Percentiles rank a stretch among this genome's conserved stretches.
Conservation (phyloP, 2,113 vertebrate species). For the Serinus canaria region DNA sequence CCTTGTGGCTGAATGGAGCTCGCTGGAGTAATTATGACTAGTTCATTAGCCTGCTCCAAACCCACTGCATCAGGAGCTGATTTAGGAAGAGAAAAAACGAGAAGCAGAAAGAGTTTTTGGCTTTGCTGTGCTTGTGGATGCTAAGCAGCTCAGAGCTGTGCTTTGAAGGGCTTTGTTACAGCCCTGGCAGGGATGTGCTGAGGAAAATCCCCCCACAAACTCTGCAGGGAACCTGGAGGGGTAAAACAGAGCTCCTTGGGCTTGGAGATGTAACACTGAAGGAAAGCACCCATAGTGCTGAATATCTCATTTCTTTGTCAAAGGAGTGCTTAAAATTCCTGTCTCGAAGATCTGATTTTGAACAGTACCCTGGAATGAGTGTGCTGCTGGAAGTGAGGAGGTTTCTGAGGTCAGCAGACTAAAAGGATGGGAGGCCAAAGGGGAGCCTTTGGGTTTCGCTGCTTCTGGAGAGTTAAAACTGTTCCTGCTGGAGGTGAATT, state of each 20-base stretch:
- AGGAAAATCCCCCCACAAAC: background rate
- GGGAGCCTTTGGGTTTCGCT: background rate
- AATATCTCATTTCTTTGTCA: background rate
- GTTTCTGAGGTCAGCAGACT: background rate
- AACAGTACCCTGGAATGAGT: fast-evolving
- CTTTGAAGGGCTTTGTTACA: background rate
- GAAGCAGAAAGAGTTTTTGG: background rate
- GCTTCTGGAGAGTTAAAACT: background rate
- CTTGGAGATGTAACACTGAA: background rate
- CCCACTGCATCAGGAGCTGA: background rate
- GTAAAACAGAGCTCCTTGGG: background rate
- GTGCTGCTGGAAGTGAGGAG: background rate
- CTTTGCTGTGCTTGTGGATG: background rate
- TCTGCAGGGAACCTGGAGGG: background rate
- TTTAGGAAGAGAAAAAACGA: background rate
- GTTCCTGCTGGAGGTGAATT: background rate
- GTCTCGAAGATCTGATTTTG: background rate
- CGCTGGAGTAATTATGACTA: background rate
- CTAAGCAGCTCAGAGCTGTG: background rate
- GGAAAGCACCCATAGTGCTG: background rate
- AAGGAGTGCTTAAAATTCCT: background rate
- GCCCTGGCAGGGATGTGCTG: background rate
- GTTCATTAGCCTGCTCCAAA: background rate
- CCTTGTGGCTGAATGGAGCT: background rate
- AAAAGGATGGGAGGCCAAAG: background rate